Base-by-base conservation (phyloP, 1,140 invertebrate species). In the Procambarus clarkii region DNA sequence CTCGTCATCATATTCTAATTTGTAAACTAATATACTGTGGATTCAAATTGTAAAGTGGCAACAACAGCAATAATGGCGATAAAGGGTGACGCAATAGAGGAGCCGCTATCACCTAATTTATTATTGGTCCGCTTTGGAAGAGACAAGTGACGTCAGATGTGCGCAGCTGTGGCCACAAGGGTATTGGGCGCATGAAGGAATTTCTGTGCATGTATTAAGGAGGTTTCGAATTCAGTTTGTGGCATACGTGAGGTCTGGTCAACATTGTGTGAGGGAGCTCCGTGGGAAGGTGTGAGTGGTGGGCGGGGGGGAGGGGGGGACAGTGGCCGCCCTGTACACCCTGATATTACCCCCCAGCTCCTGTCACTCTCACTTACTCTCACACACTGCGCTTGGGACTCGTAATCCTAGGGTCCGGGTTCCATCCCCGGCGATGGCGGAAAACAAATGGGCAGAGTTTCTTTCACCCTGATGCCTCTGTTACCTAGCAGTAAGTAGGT, bases 31-130 rank as follows among this genome's bases (percentile, higher is more conserved):
- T 83, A 83, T 82, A 69, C n/a, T 45, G 9, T 34, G 4, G 54
- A 15, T 76, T 46, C n/a, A 86, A 76, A 86, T 86, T 76, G 46
- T 64, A 8, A 24, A n/a, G 54, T 24, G 83, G 71, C 83, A 76
- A 86, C 45, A 15, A 50, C 45, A 48, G 18, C 83, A n/a, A 86
- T 86, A 76, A 50, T 74, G 18, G 69, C 76, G 83, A 86, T 86
- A 86, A 74, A n/a, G 48, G 34, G 71, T 86, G 83, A 86, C 83
- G 83, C 76, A 69, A 86, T 45, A 86, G 69, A 86, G 46, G 71
- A 48, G 83, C 83, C 83, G 83, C 83, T 86, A 86, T 86, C 83
- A 50, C 2, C n/a, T 86, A 44, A 86, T 86, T 86, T 86, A 86
- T 74, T 69, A 86, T 86, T 86, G 83, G 83, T 34, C 11, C 18